These are phyloP conservation scores for Megaleporinus macrocephalus DNA, from an alignment of 2,113 vertebrate genomes.

Conservation along the genomic window DNA sequence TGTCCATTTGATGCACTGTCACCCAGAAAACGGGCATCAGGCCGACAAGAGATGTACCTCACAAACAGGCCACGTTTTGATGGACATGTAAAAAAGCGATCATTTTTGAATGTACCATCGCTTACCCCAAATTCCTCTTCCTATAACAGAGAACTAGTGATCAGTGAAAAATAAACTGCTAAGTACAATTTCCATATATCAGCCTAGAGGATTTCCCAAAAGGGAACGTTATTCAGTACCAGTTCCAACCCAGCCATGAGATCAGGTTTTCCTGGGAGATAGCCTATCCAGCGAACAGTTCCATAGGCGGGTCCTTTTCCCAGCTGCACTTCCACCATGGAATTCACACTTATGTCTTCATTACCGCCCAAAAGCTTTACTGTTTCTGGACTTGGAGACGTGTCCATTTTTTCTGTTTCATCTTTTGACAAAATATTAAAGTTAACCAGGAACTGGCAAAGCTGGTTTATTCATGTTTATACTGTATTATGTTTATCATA, in stretches of 20 bases:
- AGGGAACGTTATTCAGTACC: slow-evolving; percentile 66
- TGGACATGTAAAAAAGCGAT: slow-evolving; percentile 75
- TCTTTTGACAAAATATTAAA: slow-evolving; percentile 13
- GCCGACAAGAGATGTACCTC: slow-evolving; percentile 77
- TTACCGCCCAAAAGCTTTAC: background rate
- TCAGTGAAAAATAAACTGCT: background rate
- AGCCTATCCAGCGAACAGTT: slow-evolving; percentile 86
- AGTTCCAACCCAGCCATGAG: slow-evolving; percentile 83
- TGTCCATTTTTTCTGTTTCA: slow-evolving; percentile 37
- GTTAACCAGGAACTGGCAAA: background rate
- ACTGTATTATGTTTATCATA: too few relatives aligned
- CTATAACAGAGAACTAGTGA: slow-evolving; percentile 59
- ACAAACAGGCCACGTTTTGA: slow-evolving; percentile 80
- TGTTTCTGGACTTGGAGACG: background rate
- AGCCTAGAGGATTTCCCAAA: background rate
- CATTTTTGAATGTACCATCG: slow-evolving; percentile 72
- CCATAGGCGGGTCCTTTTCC: slow-evolving; percentile 68
- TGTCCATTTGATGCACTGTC: slow-evolving; percentile 21
- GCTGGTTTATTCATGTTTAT: background rate
- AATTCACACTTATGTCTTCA: slow-evolving; percentile 69
- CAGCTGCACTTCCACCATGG: slow-evolving; percentile 81
- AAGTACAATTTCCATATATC: rapidly evolving
- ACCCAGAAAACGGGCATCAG: slow-evolving; percentile 76
- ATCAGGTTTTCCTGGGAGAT: slow-evolving; percentile 58
- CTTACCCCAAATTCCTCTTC: slow-evolving; percentile 77